Conservation (phyloP, 2,797 vertebrate species). For the Argyrosomus regius region DNA sequence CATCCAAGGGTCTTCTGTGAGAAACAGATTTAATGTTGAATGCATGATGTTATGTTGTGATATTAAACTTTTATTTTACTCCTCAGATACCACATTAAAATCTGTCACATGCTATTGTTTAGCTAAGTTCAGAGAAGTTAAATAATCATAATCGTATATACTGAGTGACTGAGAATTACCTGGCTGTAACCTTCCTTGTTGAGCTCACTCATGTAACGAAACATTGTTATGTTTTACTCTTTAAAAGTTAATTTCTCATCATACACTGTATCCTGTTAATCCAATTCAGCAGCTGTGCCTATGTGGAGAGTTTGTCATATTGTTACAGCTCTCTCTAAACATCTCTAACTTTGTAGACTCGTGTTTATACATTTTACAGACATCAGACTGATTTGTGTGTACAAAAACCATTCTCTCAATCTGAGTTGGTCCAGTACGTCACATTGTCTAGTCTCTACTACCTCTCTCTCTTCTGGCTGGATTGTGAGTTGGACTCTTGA, state of each 20-base stretch:
- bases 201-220: too few species aligned
- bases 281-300: not conserved
- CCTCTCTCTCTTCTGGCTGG: constrained; percentile 80
- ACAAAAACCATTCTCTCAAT: not conserved
- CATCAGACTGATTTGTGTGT: not conserved
- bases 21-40: constrained; percentile 6
- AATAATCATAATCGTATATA: too few species aligned
- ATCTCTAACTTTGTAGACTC: not conserved
- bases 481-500: constrained; percentile 70
- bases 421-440: not conserved
- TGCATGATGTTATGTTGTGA: not conserved
- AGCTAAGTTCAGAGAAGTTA: too few species aligned
- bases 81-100: not conserved
- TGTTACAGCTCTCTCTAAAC: not conserved
- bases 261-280: not conserved
- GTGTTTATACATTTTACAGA: not conserved
- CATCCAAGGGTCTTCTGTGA: constrained; percentile 87
- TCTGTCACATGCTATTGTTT: not conserved
- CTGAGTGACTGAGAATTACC: too few species aligned
- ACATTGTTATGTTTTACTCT: not conserved
- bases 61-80: not conserved
- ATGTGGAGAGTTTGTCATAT: not conserved
- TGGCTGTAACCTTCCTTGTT: too few species aligned
- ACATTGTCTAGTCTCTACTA: constrained; percentile 50
- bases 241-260: not conserved